A percentile compares a stretch with the other conserved stretches of the same genome.
phyloP scores from a whole-genome alignment of 2,888 invertebrate species.

The Dorcus hopei region DNA sequence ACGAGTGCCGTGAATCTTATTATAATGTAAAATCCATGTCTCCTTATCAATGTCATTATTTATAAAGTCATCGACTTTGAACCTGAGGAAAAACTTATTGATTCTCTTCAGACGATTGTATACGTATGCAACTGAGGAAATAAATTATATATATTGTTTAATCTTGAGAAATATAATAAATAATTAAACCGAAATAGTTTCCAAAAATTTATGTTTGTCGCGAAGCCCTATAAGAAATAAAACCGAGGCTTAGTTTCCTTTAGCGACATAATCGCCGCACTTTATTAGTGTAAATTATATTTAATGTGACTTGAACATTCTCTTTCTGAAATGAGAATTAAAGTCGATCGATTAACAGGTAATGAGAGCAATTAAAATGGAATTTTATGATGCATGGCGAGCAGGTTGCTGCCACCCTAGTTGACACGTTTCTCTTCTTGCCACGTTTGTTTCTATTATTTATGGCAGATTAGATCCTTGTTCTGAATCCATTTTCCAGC shows the following conservation, averaged over 20 bases:
- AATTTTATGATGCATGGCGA: neutral
- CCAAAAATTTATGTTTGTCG: neutral
- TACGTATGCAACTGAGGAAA: too few relatives aligned
- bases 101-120: too few relatives aligned
- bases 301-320: constrained; percentile 4
- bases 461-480: neutral
- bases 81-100: too few relatives aligned
- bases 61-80: too few relatives aligned
- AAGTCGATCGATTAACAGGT: too few relatives aligned
- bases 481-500: constrained; percentile 12
- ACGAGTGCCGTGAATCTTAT: too few relatives aligned
- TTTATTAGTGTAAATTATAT: constrained; percentile 10
- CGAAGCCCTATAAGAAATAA: constrained; percentile 4
- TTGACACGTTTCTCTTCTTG: neutral
- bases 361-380: neutral
- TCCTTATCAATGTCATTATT: too few relatives aligned
- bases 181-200: too few relatives aligned
- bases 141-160: too few relatives aligned
- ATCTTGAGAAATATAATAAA: too few relatives aligned
- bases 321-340: neutral
- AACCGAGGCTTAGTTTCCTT: neutral
- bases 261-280: constrained; percentile 7
- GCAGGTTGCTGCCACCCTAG: neutral
- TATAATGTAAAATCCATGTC: too few relatives aligned
- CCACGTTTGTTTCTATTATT: neutral